Evolutionary conservation across 2,113 vertebrate genomes (phyloP), one percentile per base, ranked within the genome.

Genomic region (Sciurus niger): DNA sequence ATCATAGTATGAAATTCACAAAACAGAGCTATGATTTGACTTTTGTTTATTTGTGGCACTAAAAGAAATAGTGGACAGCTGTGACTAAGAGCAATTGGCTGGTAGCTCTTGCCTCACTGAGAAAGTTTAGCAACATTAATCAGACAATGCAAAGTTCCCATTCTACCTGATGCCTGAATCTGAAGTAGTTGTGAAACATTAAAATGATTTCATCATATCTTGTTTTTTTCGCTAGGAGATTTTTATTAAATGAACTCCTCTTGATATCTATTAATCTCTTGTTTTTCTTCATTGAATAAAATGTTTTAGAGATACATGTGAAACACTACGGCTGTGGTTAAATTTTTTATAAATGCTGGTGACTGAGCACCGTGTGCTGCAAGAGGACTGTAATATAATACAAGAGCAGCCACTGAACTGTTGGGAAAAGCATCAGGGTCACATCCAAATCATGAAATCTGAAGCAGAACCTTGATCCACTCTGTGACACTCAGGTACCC

Each of bases 31-130:
- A 22, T 40, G 88, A 14, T 65, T 97, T 60, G 32, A 72, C 78
- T 97, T 96, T 84, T 30, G 87, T 99, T 99, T 98, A 99, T 98
- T 99, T 24, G 98, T 98, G 98, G 98, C 98, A 99, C 98, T 94
- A 97, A 97, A 20, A 96, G 97, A 98, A 93, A 93, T 68, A 96
- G 87, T 85, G 95, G 95, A 97, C 73, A 97, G 89, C 94, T 25
- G 93, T 63, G 95, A 95, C 63, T 93, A 80, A 97, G 92, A 79
- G 89, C 58, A 89, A 89, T 90, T 91, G 97, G 98, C 97, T 93
- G 93, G 89, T 90, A n/a, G 96, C 91, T 96, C 87, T 93, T 3
- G 30, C 0, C 0, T 46, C 63, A n/a, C 94, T 14, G 24, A 97
- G 97, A 73, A 96, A 77, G 58, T 79, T 93, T 87, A 89, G 92